Base-by-base conservation (phyloP, 2,888 invertebrate species). In the Aplocera efformata region DNA sequence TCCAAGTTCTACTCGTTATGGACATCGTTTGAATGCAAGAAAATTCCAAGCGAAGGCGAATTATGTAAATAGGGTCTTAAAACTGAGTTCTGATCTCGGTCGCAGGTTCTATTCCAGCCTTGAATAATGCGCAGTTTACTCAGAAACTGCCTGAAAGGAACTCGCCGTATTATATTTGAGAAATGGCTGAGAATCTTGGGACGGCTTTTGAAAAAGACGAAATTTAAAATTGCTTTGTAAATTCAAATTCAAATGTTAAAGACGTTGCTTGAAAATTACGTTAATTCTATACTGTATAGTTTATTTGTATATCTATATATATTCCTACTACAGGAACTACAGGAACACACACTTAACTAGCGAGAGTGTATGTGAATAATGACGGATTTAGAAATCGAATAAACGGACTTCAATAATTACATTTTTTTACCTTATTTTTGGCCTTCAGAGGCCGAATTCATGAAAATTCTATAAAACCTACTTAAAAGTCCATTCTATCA, bases 31-130 rank as follows among this genome's bases (percentile, higher is more conserved):
- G 44, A 58, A 48, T 42, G 48, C 44, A 55, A 48, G 43, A 38
- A 24, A 17, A 44, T 35, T 42, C 33, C 29, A 10, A 23, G 13
- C 28, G 39, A 21, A 32, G 29, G 33, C 43, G 42, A 55, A 50
- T 64, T 63, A 66, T 67, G 62, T 45, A 59, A 63, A 66, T 60
- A 38, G 32, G 22, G 44, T 45, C 52, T 58, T 56, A 56, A 53
- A 49, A 51, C 44, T 41, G 49, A 58, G 50, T 54, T 48, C 44
- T 33, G 38, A 48, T 42, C 42, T 37, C 25, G 22, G 42, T 35
- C 30, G 44, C 49, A 20, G 44, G 44, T 49, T 43, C 38, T 32
- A 34, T 36, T 17, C 43, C 39, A 32, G 36, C 30, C 25, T 47
- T 45, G 48, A 36, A 29, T 46, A 45, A 50, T 48, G 42, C 44